Evolutionary conservation across 2,113 vertebrate species (phyloP), one percentile per base, ranked within the genome.

Genomic region (Argyrosomus japonicus): DNA sequence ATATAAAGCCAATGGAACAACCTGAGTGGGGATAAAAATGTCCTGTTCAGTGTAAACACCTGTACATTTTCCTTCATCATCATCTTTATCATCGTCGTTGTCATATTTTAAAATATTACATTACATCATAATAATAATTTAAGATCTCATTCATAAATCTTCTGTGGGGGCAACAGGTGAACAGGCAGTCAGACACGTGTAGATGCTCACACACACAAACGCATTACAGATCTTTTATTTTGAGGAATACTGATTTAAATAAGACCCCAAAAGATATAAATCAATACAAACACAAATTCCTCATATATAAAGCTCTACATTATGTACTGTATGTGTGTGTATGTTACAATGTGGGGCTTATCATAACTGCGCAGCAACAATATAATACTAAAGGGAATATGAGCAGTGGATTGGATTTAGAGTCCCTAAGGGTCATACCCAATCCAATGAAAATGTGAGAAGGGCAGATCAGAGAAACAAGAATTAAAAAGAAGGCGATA

Each of bases 71-170:
- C 15, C 56, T 15, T 53, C n/a, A 19, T 60, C 4, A 32, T 27
- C 17, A 45, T 43, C 21, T 17, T 40, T 13, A 47, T 5, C 19
- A 25, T 32, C 5, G 5, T 1, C 32, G 32, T 6, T 32, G 32
- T 32, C 32, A 32, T 32, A 6, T 32, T 32, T 32, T 32, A 5
- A 32, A 32, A 6, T 32, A 8, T 27, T 25, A 14, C 60, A 50
- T 21, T 25, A 25, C 19, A 47, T 40, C n/a, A 50, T 53, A 17
- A 23, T 47, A 62, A 8, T 19, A 61, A 32, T 54, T 19, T 23
- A 63, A 64, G 23, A 81, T 80, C 69, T 69, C 75, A 56, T 62
- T 83, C 86, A 86, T 65, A 79, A 78, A 69, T 85, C 83, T 70
- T 53, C 53, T 50, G 19, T n/a, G 3, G 8, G 69, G 63, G 54